These are phyloP conservation scores for Exephanes ischioxanthus DNA, from an alignment of 2,888 invertebrate genomes.

Conservation along the genomic window DNA sequence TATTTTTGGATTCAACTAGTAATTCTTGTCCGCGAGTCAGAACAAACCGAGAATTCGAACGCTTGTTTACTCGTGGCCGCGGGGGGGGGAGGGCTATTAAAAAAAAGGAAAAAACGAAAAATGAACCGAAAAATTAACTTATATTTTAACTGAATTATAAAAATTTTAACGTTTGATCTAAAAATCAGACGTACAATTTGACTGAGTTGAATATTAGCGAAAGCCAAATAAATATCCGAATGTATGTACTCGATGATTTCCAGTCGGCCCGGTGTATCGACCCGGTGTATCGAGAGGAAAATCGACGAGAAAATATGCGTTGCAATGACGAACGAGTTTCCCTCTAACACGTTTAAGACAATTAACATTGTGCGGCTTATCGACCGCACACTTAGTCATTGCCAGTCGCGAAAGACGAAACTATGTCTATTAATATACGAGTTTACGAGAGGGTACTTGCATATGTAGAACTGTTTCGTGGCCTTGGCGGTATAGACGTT, in stretches of 20 bases:
- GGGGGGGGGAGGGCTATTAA: too few relatives aligned
- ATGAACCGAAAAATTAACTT: too few relatives aligned
- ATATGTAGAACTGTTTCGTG: background rate
- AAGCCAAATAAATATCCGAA: background rate
- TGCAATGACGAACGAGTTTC: conserved; percentile 2
- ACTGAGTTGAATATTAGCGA: background rate
- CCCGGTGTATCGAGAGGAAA: conserved; percentile 7
- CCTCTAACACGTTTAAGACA: conserved; percentile 48
- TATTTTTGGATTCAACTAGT: conserved; percentile 39
- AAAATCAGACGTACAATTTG: background rate
- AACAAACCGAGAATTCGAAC: background rate
- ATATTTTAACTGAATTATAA: too few relatives aligned
- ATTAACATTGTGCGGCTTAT: conserved; percentile 48
- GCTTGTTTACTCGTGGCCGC: background rate
- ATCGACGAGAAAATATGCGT: background rate
- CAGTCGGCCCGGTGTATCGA: conserved; percentile 7
- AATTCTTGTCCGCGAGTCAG: conserved; percentile 41
- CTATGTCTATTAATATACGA: background rate
- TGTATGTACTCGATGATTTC: conserved; percentile 18
- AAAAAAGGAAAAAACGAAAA: too few relatives aligned
- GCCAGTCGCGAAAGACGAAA: background rate
- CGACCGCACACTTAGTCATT: background rate
- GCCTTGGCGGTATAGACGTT: conserved; percentile 16
- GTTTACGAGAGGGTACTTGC: background rate
- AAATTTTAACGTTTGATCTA: background rate